A percentile compares a stretch with the other conserved stretches of the same genome.
phyloP scores from a whole-genome alignment of 2,888 invertebrate species.

The Eueremaeus valkanovi region DNA sequence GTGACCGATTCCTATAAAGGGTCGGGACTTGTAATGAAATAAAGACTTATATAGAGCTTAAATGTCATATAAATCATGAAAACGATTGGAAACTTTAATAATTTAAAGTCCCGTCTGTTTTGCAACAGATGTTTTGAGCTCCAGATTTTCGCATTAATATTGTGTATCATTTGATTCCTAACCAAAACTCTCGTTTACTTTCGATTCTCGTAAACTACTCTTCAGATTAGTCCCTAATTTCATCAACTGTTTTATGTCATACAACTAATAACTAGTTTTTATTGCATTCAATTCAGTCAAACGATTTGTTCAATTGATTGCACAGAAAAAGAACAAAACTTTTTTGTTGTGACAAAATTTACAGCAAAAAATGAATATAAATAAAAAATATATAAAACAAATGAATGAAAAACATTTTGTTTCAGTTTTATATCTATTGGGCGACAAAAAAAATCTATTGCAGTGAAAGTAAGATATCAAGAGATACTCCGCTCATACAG shows the following conservation, averaged over 20 bases:
- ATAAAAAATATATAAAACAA: too few species aligned
- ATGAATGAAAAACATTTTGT: too few species aligned
- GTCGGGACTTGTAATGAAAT: too few species aligned
- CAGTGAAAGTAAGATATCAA: background rate
- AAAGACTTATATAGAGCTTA: too few species aligned
- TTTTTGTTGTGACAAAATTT: too few species aligned
- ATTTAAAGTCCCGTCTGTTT: background rate
- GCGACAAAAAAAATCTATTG: too few species aligned
- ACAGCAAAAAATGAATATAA: too few species aligned
- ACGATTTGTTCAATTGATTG: background rate
- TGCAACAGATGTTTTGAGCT: background rate
- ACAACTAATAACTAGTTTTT: background rate
- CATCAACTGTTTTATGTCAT: background rate
- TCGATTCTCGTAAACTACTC: background rate
- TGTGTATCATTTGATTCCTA: background rate
- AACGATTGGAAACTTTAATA: background rate
- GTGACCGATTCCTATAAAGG: too few species aligned
- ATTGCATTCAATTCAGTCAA: background rate
- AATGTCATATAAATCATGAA: background rate
- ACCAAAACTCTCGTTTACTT: background rate
- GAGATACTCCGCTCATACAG: too few species aligned
- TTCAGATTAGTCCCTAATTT: background rate
- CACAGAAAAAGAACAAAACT: too few species aligned
- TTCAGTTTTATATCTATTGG: too few species aligned
- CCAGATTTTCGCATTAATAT: background rate